A percentile compares a stretch with the other conserved stretches of the same genome.
Evolutionary conservation across 2,888 invertebrate species (phyloP).

Genomic region (Melanostoma scalare): DNA sequence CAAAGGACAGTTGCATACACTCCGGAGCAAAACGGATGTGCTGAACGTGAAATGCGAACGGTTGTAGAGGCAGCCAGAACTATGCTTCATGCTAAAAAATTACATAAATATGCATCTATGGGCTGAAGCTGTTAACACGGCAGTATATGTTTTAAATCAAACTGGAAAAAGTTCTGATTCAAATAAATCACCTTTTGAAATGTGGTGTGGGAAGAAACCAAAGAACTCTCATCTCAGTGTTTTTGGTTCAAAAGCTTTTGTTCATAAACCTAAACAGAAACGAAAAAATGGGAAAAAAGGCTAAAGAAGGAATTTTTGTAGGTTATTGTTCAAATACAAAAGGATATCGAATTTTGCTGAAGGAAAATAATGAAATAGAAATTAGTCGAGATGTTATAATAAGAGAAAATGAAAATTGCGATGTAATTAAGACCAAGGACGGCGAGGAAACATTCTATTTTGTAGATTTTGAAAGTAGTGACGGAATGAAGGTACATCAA

Average conservation of each 20-base stretch:
- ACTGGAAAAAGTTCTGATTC: slow-evolving; percentile 67
- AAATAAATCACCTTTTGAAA: slow-evolving; percentile 73
- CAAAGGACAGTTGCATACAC: slow-evolving; percentile 75
- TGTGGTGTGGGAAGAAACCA: slow-evolving; percentile 40
- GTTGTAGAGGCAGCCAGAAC: slow-evolving; percentile 76
- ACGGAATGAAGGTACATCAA: too few relatives aligned
- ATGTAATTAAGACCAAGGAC: too few relatives aligned
- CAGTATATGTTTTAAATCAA: slow-evolving; percentile 77
- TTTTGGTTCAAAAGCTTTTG: slow-evolving; percentile 78
- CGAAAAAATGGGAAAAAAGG: slow-evolving; percentile 76
- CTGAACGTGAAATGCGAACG: slow-evolving; percentile 77
- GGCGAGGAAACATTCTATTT: too few relatives aligned
- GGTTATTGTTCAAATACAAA: not conserved
- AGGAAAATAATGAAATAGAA: not conserved
- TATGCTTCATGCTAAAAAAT: slow-evolving; percentile 57
- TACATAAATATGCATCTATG: too few relatives aligned
- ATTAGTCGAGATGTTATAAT: not conserved
- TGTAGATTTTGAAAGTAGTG: too few relatives aligned
- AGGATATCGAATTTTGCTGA: slow-evolving; percentile 6
- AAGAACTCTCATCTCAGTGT: slow-evolving; percentile 55
- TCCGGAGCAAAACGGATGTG: slow-evolving; percentile 77
- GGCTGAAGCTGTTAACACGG: too few relatives aligned
- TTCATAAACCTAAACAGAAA: slow-evolving; percentile 64
- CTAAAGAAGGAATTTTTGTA: slow-evolving; percentile 46
- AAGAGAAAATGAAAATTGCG: slow-evolving; percentile 39